phyloP scores from a whole-genome alignment of 2,797 vertebrate species.

The Sardinella longiceps region DNA sequence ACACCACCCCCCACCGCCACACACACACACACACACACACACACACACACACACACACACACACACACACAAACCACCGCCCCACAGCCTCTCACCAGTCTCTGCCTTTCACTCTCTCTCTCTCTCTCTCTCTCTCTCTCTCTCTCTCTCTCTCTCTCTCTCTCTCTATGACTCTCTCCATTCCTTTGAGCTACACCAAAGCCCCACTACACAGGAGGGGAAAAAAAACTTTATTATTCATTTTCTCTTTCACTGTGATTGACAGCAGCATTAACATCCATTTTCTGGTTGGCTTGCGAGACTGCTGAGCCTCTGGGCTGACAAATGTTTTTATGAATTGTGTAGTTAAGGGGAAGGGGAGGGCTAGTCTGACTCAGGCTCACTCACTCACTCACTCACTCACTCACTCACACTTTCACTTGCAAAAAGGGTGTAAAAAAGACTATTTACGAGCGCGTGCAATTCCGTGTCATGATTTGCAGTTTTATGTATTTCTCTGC shows the following conservation, averaged over 20 bases:
- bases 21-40: too few relatives aligned
- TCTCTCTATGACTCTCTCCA: not conserved
- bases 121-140: not conserved
- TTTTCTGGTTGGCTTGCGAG: slow-evolving; percentile 17
- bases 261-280: slow-evolving; percentile 16
- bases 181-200: too few relatives aligned
- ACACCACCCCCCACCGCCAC: not conserved
- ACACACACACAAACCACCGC: too few relatives aligned
- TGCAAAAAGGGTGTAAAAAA: not conserved
- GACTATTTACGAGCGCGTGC: not conserved
- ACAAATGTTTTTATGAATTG: slow-evolving; percentile 20
- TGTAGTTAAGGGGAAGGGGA: not conserved
- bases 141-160: not conserved
- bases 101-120: not conserved
- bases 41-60: too few relatives aligned
- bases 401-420: too few relatives aligned
- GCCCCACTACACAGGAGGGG: not conserved
- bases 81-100: not conserved
- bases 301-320: not conserved
- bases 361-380: not conserved
- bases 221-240: not conserved
- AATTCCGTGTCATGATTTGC: slow-evolving; percentile 7
- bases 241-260: not conserved
- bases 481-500: not conserved
- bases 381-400: too few relatives aligned